Evolutionary conservation across 2,888 invertebrate genomes (phyloP), one percentile per base, ranked within the genome.

Genomic region (Drosophila quasianomalipes): DNA sequence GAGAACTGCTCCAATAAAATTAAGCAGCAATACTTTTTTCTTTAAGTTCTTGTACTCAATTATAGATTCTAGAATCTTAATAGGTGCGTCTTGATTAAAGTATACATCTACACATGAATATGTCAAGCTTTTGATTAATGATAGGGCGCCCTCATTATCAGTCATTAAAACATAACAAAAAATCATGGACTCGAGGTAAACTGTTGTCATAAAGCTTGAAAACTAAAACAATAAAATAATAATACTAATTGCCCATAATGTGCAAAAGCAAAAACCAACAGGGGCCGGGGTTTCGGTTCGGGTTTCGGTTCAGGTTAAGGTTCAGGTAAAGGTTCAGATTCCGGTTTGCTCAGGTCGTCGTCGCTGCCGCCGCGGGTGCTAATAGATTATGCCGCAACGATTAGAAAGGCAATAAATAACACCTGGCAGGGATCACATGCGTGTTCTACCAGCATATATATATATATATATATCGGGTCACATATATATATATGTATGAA

Each of bases 331-430:
- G 28, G 19, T 54, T 61, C 35, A 31, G 62, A 57, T 44, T 62
- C 30, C 31, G 52, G 64, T 63, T 53, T 55, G 67, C 49, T 54
- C 66, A 67, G 79, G 70, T 69, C 53, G 72, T 64, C 55, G 61
- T 61, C 70, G 49, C 60, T 35, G 65, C 58, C 74, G 51, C 60
- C 35, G 69, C 66, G 74, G 76, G 84, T 78, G 88, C 83, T 92
- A 92, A 92, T 92, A 92, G 92, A 92, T 92, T 92, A 91, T 92
- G 92, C 91, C 86, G 92, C 92, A 92, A 92, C 90, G 92, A 92
- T 92, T 92, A 92, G 91, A 82, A 83, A 90, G 81, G 89, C 90
- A 89, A 92, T 93, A 92, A 93, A 93, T 92, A 89, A 87, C 93
- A 93, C 92, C 93, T 93, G 93, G 71, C 81, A 64, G 74, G 72